Base-by-base conservation (phyloP, 1,140 invertebrate genomes). In the Sitobion miscanthi region DNA sequence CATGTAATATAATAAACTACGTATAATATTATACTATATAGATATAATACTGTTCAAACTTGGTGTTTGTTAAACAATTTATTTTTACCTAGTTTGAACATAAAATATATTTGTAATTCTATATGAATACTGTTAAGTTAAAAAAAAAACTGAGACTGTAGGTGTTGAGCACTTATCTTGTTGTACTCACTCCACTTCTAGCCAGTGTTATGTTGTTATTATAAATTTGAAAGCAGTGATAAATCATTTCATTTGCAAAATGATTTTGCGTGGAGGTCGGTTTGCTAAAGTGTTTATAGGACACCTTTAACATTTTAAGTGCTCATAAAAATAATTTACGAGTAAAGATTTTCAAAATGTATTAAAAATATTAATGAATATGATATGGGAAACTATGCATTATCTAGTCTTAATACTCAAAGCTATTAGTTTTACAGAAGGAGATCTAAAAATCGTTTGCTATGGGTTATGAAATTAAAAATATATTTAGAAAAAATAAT, bases 271-370 rank as follows among this genome's bases (percentile, higher is more conserved):
- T 77, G 2, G n/a, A 77, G 62, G n/a, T 77, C 30, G 62, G 62
- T 77, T 77, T n/a, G 62, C 62, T 77, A 6, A 77, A 77, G 30
- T 77, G 62, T 77, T n/a, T 77, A 77, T 77, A 77, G 30, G 62
- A 77, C n/a, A 77, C 62, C 30, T 77, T 77, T 77, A 77, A 77
- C 30, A 77, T n/a, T 77, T 77, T 77, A n/a, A 77, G 62, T 77
- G 62, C 30, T 77, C n/a, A 77, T 77, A 77, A 77, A 77, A 77
- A n/a, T 77, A 77, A 77, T 77, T 77, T 77, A 77, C n/a, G 62
- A n/a, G 62, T n/a, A n/a, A 69, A 69, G 14, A 77, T 77, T n/a
- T 77, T 77, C 14, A 77, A 77, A 77, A 77, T 77, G 62, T 77
- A n/a, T 77, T 77, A 77, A 77, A n/a, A 17, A 77, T 77, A n/a